Evolutionary conservation across 2,113 vertebrate genomes (phyloP).

Genomic region (Etheostoma spectabile): DNA sequence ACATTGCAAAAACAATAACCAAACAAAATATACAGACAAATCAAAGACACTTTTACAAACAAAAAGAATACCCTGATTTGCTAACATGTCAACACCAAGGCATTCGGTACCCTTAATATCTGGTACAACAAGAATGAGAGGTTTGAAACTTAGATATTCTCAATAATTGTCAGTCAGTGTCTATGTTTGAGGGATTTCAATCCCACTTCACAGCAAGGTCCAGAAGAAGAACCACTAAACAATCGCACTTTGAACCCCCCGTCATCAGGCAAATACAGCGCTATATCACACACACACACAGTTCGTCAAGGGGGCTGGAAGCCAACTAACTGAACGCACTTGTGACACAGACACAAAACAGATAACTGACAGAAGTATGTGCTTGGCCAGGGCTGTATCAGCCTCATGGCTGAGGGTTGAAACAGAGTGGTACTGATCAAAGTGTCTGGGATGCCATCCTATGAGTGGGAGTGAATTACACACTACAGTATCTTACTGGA

Average conservation of each 20-base stretch:
- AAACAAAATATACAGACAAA: constrained; percentile 64
- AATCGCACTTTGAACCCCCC: constrained; percentile 69
- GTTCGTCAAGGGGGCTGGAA: constrained; percentile 9
- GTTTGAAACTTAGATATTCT: constrained; percentile 72
- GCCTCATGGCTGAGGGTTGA: constrained; percentile 66
- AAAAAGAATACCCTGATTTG: constrained; percentile 86
- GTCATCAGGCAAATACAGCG: constrained; percentile 59
- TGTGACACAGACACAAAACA: constrained; percentile 62
- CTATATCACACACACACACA: constrained; percentile 24
- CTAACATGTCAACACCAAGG: constrained; percentile 85
- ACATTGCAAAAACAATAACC: constrained; percentile 78
- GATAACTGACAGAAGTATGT: constrained; percentile 59
- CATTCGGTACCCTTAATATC: constrained; percentile 80
- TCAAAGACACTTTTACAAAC: constrained; percentile 70
- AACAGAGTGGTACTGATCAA: constrained; percentile 65
- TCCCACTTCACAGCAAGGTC: constrained; percentile 75
- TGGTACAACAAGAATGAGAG: constrained; percentile 76
- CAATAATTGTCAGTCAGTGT: constrained; percentile 78
- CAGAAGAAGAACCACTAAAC: constrained; percentile 65
- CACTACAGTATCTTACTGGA: constrained; percentile 57
- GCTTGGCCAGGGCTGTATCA: constrained; percentile 54
- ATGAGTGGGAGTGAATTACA: constrained; percentile 68
- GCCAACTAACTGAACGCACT: constrained; percentile 53
- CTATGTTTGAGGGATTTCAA: constrained; percentile 63
- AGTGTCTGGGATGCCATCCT: constrained; percentile 62